A percentile compares a stretch with the other conserved stretches of the same genome.
Evolutionary conservation across 2,113 vertebrate genomes (phyloP).

Genomic region (Ceuthmochares aereus): DNA sequence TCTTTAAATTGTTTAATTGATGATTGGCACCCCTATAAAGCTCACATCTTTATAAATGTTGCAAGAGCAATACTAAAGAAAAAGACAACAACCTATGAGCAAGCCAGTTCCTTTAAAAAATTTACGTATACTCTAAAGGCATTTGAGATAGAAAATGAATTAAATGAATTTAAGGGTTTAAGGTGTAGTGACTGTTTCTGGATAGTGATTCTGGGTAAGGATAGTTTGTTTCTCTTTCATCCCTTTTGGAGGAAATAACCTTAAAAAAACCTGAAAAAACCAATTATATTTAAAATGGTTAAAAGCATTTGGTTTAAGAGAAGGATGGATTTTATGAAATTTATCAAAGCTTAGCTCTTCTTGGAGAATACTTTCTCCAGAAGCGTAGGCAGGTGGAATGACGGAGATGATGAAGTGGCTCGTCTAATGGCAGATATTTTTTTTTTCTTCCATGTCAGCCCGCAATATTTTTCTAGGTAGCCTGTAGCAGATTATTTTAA

Average conservation of each 20-base stretch:
- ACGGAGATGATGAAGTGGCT: neutral
- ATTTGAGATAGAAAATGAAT: neutral
- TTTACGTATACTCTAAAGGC: neutral
- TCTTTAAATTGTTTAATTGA: neutral
- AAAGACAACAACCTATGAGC: neutral
- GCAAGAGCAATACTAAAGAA: too few relatives aligned
- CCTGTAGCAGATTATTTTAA: neutral
- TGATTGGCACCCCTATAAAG: neutral
- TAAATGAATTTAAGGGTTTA: neutral
- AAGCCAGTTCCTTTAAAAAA: neutral
- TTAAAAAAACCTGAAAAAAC: neutral
- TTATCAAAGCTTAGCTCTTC: neutral
- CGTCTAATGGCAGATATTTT: neutral
- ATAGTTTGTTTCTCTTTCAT: neutral
- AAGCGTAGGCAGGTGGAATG: neutral
- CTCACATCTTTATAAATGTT: too few relatives aligned
- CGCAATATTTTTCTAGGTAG: neutral
- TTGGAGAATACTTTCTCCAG: neutral
- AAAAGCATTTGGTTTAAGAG: neutral
- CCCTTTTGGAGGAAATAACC: neutral
- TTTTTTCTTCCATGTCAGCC: neutral
- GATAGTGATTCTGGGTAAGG: neutral
- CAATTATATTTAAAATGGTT: neutral
- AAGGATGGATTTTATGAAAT: neutral
- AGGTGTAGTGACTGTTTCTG: neutral